Conservation (phyloP, 2,888 invertebrate species). For the Crematogaster levior region DNA sequence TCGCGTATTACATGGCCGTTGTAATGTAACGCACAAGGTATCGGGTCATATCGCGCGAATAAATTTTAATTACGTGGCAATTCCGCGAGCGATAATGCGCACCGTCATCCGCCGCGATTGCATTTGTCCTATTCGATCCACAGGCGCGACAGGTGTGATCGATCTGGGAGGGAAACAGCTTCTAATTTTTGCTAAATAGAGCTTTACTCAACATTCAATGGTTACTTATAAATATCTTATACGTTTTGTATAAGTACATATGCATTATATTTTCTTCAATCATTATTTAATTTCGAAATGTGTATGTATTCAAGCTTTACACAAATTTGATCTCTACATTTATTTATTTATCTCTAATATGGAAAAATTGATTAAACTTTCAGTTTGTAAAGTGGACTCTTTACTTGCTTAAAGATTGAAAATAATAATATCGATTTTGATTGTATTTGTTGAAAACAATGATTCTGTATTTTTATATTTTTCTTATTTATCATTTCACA, state of each 20-base stretch:
- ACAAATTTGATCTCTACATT: too few relatives aligned
- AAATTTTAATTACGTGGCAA: conserved; percentile 51
- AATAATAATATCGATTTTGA: neutral
- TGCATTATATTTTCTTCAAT: neutral
- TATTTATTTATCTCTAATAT: neutral
- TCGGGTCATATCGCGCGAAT: conserved; percentile 43
- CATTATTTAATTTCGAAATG: neutral
- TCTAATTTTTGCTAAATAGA: conserved; percentile 4
- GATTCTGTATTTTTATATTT: neutral
- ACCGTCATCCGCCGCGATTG: conserved; percentile 47
- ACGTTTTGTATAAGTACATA: neutral
- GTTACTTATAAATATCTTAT: neutral
- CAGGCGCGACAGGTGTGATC: conserved; percentile 11
- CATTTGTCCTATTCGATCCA: conserved; percentile 30
- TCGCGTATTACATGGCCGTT: conserved; percentile 48
- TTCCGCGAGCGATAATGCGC: conserved; percentile 45
- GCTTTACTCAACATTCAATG: conserved; percentile 7
- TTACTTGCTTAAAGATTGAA: neutral
- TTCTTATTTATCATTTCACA: neutral
- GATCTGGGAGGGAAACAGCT: neutral
- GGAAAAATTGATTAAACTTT: neutral
- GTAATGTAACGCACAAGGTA: conserved; percentile 35
- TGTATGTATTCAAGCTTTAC: neutral
- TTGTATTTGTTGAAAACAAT: neutral
- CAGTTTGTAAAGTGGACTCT: neutral